These are phyloP conservation scores for Halichondria panicea DNA, from an alignment of 37 sponge, comb jelly and placozoan genomes.

Conservation along the genomic window DNA sequence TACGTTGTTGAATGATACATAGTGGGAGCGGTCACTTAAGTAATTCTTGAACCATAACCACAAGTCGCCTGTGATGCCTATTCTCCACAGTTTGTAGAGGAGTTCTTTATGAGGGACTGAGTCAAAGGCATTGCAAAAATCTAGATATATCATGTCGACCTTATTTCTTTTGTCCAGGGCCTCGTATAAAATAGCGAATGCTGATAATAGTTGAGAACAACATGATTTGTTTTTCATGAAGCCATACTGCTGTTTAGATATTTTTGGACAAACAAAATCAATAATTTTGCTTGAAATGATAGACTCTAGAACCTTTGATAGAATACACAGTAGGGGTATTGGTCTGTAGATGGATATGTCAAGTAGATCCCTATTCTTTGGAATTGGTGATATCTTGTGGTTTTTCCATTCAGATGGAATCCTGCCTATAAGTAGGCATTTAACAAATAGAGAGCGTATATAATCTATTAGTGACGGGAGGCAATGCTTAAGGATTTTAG, in stretches of 20 bases:
- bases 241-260: background rate
- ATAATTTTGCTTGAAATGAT: conserved; percentile 2
- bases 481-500: background rate
- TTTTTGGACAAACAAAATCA: background rate
- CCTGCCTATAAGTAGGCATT: background rate
- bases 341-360: background rate
- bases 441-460: background rate
- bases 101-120: no score
- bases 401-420: background rate
- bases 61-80: no score
- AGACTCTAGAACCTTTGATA: conserved; percentile 5
- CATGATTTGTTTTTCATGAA: background rate
- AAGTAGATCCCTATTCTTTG: background rate
- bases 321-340: background rate
- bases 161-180: background rate
- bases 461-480: background rate
- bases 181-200: background rate
- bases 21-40: no score
- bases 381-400: background rate
- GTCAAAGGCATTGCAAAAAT: background rate
- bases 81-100: no score
- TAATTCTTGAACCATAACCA: no score
- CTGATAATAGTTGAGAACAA: background rate
- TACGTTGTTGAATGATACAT: no score
- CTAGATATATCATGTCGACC: background rate